These are phyloP conservation scores for Galerucella calmariensis DNA, from an alignment of 2,888 invertebrate species.

Conservation along the genomic window DNA sequence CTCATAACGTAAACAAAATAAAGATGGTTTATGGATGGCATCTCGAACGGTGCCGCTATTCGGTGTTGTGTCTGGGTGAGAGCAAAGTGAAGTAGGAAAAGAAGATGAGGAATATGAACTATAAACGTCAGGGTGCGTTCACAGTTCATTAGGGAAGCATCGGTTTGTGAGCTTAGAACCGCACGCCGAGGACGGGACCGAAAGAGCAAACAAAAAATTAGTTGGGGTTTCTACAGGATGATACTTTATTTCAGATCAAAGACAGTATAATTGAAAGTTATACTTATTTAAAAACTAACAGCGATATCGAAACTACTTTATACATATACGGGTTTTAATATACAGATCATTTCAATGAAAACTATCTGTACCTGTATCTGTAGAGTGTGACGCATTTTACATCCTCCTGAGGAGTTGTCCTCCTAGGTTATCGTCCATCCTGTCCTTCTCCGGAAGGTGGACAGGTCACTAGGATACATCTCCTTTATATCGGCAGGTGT, in stretches of 20 bases:
- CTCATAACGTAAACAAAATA: slow-evolving; percentile 42
- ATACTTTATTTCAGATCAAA: not conserved
- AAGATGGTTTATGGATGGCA: slow-evolving; percentile 45
- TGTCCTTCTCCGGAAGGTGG: too few relatives aligned
- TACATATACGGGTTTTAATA: too few relatives aligned
- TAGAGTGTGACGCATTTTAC: too few relatives aligned
- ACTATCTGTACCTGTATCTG: too few relatives aligned
- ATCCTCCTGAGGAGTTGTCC: too few relatives aligned
- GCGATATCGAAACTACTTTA: too few relatives aligned
- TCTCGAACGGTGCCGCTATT: slow-evolving; percentile 37
- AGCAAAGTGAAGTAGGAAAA: slow-evolving; percentile 18
- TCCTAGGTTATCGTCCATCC: too few relatives aligned
- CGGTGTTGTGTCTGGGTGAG: slow-evolving; percentile 45
- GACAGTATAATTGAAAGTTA: not conserved
- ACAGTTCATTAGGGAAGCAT: slow-evolving; percentile 55
- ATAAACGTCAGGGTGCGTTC: slow-evolving; percentile 56
- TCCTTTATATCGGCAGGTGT: too few relatives aligned
- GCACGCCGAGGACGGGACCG: slow-evolving; percentile 12
- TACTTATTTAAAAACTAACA: not conserved
- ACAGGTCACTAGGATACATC: too few relatives aligned
- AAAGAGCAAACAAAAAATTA: slow-evolving; percentile 22
- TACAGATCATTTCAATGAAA: too few relatives aligned
- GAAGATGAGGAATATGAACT: slow-evolving; percentile 45
- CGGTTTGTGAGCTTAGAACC: slow-evolving; percentile 26
- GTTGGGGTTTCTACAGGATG: not conserved